Evolutionary conservation across 1,140 invertebrate species (phyloP).

Genomic region (Phortica variegata): DNA sequence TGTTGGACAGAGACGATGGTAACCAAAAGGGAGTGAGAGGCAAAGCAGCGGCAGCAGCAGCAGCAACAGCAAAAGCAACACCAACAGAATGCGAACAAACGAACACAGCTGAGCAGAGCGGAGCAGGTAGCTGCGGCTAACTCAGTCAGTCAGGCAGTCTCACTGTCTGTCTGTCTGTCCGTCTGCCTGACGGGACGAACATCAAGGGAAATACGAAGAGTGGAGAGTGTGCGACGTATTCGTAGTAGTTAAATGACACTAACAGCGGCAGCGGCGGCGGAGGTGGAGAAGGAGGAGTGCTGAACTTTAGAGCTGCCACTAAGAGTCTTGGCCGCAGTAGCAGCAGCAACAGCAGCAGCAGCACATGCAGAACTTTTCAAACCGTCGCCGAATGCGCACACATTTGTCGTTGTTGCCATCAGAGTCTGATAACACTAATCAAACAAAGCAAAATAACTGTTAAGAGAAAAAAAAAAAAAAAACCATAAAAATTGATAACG

Average conservation of each 20-base stretch:
- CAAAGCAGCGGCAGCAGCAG: conserved; percentile 14
- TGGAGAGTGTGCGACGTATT: no score
- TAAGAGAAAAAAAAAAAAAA: no score
- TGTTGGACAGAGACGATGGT: conserved; percentile 2
- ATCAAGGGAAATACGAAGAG: not conserved
- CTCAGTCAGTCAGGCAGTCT: conserved; percentile 26
- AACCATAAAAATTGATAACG: no score
- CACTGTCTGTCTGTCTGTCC: no score
- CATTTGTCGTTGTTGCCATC: no score
- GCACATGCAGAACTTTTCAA: conserved; percentile 11
- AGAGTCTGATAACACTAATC: no score
- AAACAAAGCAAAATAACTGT: no score
- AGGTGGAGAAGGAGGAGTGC: conserved; percentile 3
- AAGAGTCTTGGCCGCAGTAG: no score
- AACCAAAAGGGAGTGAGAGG: conserved; percentile 5
- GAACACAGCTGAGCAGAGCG: conserved; percentile 1
- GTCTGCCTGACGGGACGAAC: no score
- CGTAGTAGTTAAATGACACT: conserved; percentile 24
- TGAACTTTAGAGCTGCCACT: not conserved
- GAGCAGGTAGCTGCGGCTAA: conserved; percentile 14
- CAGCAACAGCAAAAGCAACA: conserved; percentile 16
- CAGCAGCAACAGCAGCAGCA: not conserved
- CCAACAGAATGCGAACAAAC: not conserved
- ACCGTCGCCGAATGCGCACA: no score
- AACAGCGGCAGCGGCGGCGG: not conserved